Percentiles rank a stretch among this genome's conserved stretches.
These are phyloP conservation scores for Onychomys arenicola DNA, from an alignment of 2,797 vertebrate genomes.

Conservation along the genomic window DNA sequence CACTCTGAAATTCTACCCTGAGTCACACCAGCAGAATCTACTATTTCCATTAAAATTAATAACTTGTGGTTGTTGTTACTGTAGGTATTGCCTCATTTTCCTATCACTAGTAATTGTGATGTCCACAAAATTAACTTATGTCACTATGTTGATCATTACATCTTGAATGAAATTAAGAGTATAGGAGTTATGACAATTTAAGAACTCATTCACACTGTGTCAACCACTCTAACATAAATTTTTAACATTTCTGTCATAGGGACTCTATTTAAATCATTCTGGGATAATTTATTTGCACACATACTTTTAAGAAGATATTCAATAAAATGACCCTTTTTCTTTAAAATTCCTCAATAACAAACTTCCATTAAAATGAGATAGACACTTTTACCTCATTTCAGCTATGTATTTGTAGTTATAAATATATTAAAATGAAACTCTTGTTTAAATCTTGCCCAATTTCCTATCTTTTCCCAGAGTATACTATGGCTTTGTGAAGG, in stretches of 20 bases:
- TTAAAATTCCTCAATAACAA: not conserved
- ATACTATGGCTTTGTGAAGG: not conserved
- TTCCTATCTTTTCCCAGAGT: not conserved
- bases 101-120: slow-evolving; percentile 61
- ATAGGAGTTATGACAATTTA: slow-evolving; percentile 39
- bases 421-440: slow-evolving; percentile 32
- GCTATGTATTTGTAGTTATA: not conserved
- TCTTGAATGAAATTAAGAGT: slow-evolving; percentile 56
- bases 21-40: slow-evolving; percentile 51
- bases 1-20: slow-evolving; percentile 67
- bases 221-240: slow-evolving; percentile 28
- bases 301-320: not conserved
- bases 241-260: not conserved
- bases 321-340: not conserved
- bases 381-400: not conserved
- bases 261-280: not conserved
- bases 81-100: slow-evolving; percentile 68
- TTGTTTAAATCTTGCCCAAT: not conserved
- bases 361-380: not conserved
- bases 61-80: slow-evolving; percentile 73
- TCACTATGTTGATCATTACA: slow-evolving; percentile 66
- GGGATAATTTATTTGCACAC: not conserved
- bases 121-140: slow-evolving; percentile 77
- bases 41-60: slow-evolving; percentile 77
- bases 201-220: slow-evolving; percentile 24